Percentiles rank a stretch among this genome's conserved stretches.
phyloP scores from a whole-genome alignment of 1,140 invertebrate genomes.

The Polyergus mexicanus region DNA sequence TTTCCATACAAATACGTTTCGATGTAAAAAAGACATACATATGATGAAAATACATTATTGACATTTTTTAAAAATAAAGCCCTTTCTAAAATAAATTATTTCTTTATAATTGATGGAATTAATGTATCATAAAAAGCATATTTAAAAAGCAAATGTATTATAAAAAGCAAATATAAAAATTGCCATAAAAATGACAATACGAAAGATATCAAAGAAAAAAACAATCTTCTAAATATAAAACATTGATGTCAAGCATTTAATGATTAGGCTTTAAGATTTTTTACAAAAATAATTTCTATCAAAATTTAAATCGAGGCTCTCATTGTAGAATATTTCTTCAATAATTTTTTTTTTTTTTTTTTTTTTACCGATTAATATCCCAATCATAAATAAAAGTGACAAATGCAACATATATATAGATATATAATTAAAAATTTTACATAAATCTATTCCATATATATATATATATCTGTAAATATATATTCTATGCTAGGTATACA shows the following conservation, averaged over 20 bases:
- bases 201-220: not conserved
- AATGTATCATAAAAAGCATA: not conserved
- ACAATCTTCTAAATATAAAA: constrained; percentile 12
- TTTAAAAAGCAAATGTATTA: too few relatives aligned
- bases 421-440: not conserved
- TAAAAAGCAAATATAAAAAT: constrained; percentile 2
- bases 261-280: not conserved
- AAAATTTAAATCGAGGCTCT: not conserved
- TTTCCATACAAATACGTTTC: constrained; percentile 8
- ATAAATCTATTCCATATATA: not conserved
- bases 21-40: constrained; percentile 7
- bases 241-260: not conserved
- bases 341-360: constrained; percentile 9
- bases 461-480: not conserved
- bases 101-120: constrained; percentile 32
- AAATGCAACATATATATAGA: too few relatives aligned
- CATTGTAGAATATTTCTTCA: not conserved
- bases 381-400: not conserved
- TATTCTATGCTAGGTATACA: not conserved
- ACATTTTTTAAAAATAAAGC: constrained; percentile 37
- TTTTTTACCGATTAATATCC: not conserved
- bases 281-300: constrained; percentile 1
- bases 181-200: not conserved
- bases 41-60: constrained; percentile 17
- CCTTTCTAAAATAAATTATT: constrained; percentile 7